phyloP scores from a whole-genome alignment of 2,888 invertebrate species.

The Lasius fuliginosus region DNA sequence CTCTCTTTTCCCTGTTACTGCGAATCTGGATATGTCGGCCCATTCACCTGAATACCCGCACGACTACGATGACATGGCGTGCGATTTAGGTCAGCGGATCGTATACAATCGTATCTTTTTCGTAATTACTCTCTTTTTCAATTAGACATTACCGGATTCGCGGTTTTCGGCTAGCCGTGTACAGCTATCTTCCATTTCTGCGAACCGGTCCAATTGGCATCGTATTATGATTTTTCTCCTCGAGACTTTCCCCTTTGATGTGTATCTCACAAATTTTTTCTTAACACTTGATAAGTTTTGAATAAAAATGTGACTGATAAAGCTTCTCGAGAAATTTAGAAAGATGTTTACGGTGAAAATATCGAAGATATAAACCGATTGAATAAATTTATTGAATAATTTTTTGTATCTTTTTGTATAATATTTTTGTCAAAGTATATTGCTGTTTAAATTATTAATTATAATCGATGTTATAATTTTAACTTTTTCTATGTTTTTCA shows the following conservation, averaged over 20 bases:
- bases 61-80: conserved; percentile 57
- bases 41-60: conserved; percentile 78
- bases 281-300: neutral
- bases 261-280: neutral
- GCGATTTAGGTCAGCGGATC: conserved; percentile 85
- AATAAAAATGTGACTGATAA: neutral
- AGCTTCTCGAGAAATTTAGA: neutral
- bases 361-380: neutral
- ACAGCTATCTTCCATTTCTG: conserved; percentile 63
- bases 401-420: neutral
- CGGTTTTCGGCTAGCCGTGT: conserved; percentile 59
- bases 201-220: neutral
- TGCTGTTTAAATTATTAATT: conserved; percentile 4
- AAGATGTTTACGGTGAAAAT: neutral
- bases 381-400: neutral
- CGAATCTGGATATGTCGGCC: conserved; percentile 81
- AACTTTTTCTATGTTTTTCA: neutral
- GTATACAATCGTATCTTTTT: conserved; percentile 77
- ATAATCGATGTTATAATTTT: neutral
- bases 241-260: neutral
- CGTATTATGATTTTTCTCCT: neutral
- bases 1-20: conserved; percentile 68
- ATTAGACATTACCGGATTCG: conserved; percentile 78
- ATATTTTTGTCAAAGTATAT: neutral
- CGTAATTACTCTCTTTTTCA: conserved; percentile 79